A percentile compares a stretch with the other conserved stretches of the same genome.
Conservation (phyloP, 2,888 invertebrate species). For the Junonia oenone region DNA sequence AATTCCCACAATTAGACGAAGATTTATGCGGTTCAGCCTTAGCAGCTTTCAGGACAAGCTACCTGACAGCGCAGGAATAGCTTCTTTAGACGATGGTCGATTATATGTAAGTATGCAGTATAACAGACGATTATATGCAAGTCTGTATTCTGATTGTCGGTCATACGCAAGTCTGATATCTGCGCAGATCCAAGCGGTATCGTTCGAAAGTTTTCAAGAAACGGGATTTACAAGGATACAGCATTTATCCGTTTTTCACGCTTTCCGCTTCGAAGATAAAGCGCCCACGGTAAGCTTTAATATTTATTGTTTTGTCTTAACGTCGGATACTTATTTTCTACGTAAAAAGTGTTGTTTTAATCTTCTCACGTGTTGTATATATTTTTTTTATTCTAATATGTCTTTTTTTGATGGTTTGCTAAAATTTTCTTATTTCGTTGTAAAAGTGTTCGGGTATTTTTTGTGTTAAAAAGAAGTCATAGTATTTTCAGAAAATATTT, state of each 20-base stretch:
- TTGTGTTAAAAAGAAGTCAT: no score
- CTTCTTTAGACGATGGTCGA: no score
- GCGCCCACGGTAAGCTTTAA: slow-evolving; percentile 59
- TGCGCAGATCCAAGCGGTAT: slow-evolving; percentile 5
- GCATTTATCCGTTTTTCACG: slow-evolving; percentile 66
- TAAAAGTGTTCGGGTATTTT: background rate
- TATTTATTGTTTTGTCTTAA: slow-evolving; percentile 50
- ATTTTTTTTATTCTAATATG: background rate
- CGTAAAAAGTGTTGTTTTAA: slow-evolving; percentile 16
- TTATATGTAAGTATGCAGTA: no score
- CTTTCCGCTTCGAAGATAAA: slow-evolving; percentile 57
- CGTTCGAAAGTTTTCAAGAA: slow-evolving; percentile 25
- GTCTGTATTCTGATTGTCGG: no score
- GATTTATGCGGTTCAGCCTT: no score
- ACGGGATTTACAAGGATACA: slow-evolving; percentile 54
- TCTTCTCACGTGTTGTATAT: slow-evolving; percentile 3
- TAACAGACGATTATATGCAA: no score
- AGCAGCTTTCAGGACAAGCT: no score
- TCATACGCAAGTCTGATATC: no score
- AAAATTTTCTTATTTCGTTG: background rate
- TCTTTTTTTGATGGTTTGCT: no score
- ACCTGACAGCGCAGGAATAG: no score
- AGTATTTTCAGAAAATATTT: no score
- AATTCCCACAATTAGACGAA: no score
- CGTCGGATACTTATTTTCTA: slow-evolving; percentile 14